These are phyloP conservation scores for Brachionus koreanus DNA, from an alignment of 1,140 invertebrate species.

Conservation along the genomic window DNA sequence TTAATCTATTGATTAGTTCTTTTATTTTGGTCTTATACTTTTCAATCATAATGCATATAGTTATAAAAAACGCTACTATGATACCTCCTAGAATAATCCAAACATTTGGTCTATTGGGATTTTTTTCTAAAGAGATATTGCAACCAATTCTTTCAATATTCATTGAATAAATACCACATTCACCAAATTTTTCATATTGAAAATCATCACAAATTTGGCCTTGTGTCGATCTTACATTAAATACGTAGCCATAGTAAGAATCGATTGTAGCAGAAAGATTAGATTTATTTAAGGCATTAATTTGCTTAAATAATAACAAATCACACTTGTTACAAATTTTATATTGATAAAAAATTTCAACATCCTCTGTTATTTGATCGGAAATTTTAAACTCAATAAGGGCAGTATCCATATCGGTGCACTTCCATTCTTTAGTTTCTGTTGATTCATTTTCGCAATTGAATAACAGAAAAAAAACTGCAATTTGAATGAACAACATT, in stretches of 20 bases:
- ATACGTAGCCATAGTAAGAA: constrained; percentile 14
- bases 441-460: background rate
- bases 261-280: background rate
- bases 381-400: background rate
- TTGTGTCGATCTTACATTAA: background rate
- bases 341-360: constrained; percentile 37
- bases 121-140: background rate
- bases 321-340: constrained; percentile 23
- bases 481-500: background rate
- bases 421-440: background rate
- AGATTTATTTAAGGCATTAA: background rate
- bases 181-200: constrained; percentile 1
- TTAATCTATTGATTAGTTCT: background rate
- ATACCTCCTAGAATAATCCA: background rate
- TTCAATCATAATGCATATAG: background rate
- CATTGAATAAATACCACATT: constrained; percentile 23
- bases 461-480: background rate
- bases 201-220: background rate
- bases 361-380: background rate
- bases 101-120: background rate
- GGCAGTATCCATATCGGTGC: background rate
- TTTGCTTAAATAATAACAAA: background rate
- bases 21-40: background rate
- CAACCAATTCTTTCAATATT: constrained; percentile 3
- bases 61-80: background rate